Evolutionary conservation across 2,888 invertebrate genomes (phyloP), one percentile per base, ranked within the genome.

Genomic region (Altica lythri): DNA sequence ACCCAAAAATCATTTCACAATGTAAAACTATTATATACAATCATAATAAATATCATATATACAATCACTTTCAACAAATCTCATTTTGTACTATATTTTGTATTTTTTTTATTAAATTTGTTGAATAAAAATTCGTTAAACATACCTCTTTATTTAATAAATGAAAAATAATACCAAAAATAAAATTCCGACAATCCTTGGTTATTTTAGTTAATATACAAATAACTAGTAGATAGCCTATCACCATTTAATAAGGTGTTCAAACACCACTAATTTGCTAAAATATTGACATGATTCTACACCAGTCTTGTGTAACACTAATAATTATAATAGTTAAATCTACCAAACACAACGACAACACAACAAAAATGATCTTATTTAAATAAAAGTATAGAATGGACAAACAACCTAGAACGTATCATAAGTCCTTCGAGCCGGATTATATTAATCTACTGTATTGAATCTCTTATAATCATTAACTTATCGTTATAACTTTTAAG

Each of bases 271-370:
- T 64, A 65, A 57, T 65, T 63, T 60, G 67, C 66, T 70, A 72
- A 62, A 54, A 70, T 75, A 75, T 75, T 74, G 74, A 75, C 75
- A 74, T 75, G 71, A 73, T 67, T 72, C 74, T 74, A 75, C 74
- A 74, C 73, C 75, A 75, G 75, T 75, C 75, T 75, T 75, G 72
- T 73, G 73, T 73, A 72, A 72, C 71, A 72, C 72, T 73, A 73
- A 71, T 68, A 68, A 67, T 47, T 69, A 68, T 65, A 68, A 63
- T 67, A 68, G 57, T 63, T 61, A 66, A 50, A 60, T 58, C 61
- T 67, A 66, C 61, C 53, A 58, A 53, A 55, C 45, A 29, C 27
- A 18, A 10, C 46, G 10, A 18, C 46, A 40, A 59, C 47, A 53
- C 30, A 30, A 16, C 18, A 34, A 43, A 43, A 22, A 5, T 9